Conservation (phyloP, 2,888 invertebrate genomes). For the Ligdia adustata region DNA sequence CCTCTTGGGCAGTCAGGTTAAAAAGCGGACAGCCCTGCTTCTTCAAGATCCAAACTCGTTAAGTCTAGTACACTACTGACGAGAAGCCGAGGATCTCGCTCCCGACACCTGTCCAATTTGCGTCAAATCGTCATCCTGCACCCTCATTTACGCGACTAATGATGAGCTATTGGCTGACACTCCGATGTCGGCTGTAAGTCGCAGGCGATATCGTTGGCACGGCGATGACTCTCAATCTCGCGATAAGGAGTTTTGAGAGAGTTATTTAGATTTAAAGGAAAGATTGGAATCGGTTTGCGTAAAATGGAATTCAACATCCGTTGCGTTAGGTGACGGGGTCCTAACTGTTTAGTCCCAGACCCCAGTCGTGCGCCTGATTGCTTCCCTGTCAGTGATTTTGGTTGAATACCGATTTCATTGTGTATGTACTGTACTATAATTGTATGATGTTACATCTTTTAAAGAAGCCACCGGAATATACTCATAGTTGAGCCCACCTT, state of each 20-base stretch:
- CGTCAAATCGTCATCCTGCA: constrained; percentile 60
- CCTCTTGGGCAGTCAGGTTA: too few species aligned
- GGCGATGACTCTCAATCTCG: constrained; percentile 2
- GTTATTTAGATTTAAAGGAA: constrained; percentile 24
- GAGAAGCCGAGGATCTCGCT: constrained; percentile 47
- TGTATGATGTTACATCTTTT: too few species aligned
- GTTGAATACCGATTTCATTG: too few species aligned
- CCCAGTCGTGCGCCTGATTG: neutral
- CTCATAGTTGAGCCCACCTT: too few species aligned
- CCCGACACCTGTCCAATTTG: constrained; percentile 74
- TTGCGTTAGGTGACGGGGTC: neutral
- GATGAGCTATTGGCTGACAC: constrained; percentile 26
- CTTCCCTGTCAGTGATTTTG: neutral
- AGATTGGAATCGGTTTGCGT: constrained; percentile 35
- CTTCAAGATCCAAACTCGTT: constrained; percentile 59
- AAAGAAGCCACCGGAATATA: too few species aligned
- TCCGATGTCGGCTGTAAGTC: constrained; percentile 16
- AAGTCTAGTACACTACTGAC: constrained; percentile 62
- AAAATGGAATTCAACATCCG: neutral
- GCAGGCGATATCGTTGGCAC: constrained; percentile 5
- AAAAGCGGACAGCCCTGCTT: constrained; percentile 52
- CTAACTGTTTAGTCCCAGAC: neutral
- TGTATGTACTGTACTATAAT: too few species aligned
- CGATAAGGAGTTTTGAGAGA: constrained; percentile 1
- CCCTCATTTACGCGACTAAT: constrained; percentile 48